phyloP scores from a whole-genome alignment of 2,797 vertebrate genomes.

The Zonotrichia albicollis region DNA sequence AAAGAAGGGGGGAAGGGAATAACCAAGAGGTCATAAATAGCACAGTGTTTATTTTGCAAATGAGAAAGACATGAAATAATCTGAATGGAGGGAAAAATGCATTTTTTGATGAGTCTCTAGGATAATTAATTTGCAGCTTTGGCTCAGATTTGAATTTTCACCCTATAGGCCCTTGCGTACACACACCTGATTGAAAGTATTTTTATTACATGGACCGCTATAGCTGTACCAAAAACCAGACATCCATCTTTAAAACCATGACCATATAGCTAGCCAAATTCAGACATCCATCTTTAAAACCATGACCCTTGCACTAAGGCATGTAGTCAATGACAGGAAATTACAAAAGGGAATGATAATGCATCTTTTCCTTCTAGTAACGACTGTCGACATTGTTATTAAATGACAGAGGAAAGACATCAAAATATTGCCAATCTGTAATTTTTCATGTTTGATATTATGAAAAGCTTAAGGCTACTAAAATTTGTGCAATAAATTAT shows the following conservation, averaged over 20 bases:
- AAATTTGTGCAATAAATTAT: neutral
- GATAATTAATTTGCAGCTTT: neutral
- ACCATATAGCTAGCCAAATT: neutral
- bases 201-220: neutral
- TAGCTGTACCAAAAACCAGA: neutral
- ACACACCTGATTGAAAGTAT: neutral
- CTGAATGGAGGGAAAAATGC: neutral
- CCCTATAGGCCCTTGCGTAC: neutral
- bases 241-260: neutral
- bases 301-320: neutral
- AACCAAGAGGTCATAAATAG: neutral
- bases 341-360: neutral
- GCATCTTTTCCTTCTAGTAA: neutral
- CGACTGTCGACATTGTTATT: fast-evolving
- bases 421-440: neutral
- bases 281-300: neutral
- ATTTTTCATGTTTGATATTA: neutral
- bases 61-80: neutral
- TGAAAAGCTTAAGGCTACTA: neutral
- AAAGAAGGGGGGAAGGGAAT: neutral
- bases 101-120: neutral
- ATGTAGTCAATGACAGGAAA: neutral
- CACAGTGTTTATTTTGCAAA: neutral
- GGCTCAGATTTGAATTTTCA: neutral
- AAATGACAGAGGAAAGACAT: neutral